Evolutionary conservation across 2,113 vertebrate species (phyloP), one percentile per base, ranked within the genome.

Genomic region (Pluvianellus socialis): DNA sequence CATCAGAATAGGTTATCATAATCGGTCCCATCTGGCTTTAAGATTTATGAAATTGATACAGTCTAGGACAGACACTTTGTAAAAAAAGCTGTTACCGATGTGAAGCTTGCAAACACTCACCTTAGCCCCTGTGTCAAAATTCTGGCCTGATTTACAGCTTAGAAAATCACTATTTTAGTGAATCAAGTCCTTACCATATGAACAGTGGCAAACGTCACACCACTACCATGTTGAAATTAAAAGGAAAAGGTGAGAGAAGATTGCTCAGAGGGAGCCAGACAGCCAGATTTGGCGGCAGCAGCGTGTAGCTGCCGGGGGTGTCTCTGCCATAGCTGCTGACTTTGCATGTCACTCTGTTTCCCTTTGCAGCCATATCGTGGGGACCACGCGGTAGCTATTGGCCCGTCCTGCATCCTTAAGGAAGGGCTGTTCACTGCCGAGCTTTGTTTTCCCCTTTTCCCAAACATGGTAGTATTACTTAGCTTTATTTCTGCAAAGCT

Each of bases 101-200:
- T 20, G 45, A 65, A 81, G 30, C 20, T 87, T 91, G 49, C 70
- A 80, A 77, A 73, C 35, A 45, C n/a, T 89, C 88, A 81, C 70
- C 56, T 86, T 77, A 79, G 50, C 28, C 50, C 9, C 24, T 2
- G 5, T 35, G 66, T 88, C 87, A 79, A 90, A 92, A 85, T 82
- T 86, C 71, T 86, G 45, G 45, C 44, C 75, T 83, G 91, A 88
- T 82, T 89, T 96, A 90, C 53, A 88, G 58, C 86, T 92, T 79
- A 47, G 55, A 87, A 94, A 91, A 95, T 76, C 53, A 58, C 45
- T 38, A 0, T 58, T 94, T 70, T 79, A 76, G 50, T 82, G 62
- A 89, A 92, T 74, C 23, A 30, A 45, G 14, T 38, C 61, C 27
- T 81, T 11, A 8, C 21, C 3, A 1, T 33, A 47, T 15, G 22